A percentile compares a stretch with the other conserved stretches of the same genome.
These are phyloP conservation scores for Drosophila rhopaloa DNA, from an alignment of 1,140 invertebrate species.

Conservation along the genomic window DNA sequence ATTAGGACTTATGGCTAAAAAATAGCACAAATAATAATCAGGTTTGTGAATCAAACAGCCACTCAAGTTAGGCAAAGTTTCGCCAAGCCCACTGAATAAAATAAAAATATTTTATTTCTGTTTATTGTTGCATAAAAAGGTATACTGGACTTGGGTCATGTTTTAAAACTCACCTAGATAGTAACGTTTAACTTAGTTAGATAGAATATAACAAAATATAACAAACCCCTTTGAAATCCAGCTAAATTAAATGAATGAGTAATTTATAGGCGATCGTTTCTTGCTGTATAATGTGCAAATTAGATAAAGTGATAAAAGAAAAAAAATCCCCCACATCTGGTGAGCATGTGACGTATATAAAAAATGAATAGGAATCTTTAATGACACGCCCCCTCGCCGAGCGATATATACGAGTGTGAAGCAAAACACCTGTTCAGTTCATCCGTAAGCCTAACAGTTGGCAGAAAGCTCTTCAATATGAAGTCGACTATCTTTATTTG, in stretches of 20 bases:
- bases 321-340: slow-evolving; percentile 4
- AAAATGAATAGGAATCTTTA: background rate
- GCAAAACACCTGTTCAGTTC: background rate
- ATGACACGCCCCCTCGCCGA: background rate
- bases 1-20: background rate
- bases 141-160: background rate
- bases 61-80: too few species aligned
- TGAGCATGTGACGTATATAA: background rate
- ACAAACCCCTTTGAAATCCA: too few species aligned
- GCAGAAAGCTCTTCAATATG: slow-evolving; percentile 29
- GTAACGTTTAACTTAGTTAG: too few species aligned
- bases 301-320: background rate
- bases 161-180: too few species aligned
- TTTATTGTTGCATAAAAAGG: background rate
- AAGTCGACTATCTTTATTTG: slow-evolving; percentile 23
- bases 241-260: background rate
- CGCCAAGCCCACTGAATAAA: too few species aligned
- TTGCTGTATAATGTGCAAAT: background rate
- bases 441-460: background rate
- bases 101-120: too few species aligned
- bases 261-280: background rate
- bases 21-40: background rate
- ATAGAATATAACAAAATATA: too few species aligned
- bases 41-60: background rate
- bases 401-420: background rate